A percentile compares a stretch with the other conserved stretches of the same genome.
Evolutionary conservation across 2,888 invertebrate genomes (phyloP).

Genomic region (Drosophila barbarae): DNA sequence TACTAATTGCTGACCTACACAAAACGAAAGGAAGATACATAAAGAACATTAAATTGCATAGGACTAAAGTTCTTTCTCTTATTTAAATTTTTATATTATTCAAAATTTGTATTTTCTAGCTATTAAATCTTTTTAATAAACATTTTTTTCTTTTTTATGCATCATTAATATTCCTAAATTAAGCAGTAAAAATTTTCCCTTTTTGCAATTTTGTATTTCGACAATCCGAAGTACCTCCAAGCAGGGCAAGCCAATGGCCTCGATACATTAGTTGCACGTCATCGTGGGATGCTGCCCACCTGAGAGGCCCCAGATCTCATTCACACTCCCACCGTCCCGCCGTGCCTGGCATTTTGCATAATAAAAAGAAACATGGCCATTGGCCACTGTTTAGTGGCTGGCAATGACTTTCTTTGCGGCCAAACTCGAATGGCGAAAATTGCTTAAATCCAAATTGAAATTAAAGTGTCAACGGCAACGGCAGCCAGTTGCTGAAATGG

Average conservation of each 20-base stretch:
- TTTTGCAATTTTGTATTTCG: not conserved
- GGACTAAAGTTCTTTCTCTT: no score
- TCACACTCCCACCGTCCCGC: slow-evolving; percentile 35
- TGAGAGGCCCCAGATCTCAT: slow-evolving; percentile 42
- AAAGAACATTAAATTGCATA: not conserved
- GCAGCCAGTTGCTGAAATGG: slow-evolving; percentile 67
- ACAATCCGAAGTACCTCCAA: not conserved
- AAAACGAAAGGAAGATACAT: not conserved
- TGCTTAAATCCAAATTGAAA: slow-evolving; percentile 66
- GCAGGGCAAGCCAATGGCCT: slow-evolving; percentile 43
- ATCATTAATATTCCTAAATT: not conserved
- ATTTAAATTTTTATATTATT: not conserved
- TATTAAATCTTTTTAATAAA: no score
- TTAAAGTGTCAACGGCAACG: slow-evolving; percentile 65
- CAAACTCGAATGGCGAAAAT: slow-evolving; percentile 56
- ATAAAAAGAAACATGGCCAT: slow-evolving; percentile 39
- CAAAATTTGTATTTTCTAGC: not conserved
- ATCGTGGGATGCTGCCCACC: slow-evolving; percentile 27
- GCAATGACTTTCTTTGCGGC: slow-evolving; percentile 66
- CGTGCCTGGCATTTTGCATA: slow-evolving; percentile 53
- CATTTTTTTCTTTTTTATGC: no score
- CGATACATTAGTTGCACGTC: slow-evolving; percentile 37
- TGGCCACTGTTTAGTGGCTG: slow-evolving; percentile 46
- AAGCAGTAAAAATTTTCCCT: not conserved
- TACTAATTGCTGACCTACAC: not conserved